A percentile compares a stretch with the other conserved stretches of the same genome.
Evolutionary conservation across 2,113 vertebrate genomes (phyloP).

Genomic region (Loxodonta africana): DNA sequence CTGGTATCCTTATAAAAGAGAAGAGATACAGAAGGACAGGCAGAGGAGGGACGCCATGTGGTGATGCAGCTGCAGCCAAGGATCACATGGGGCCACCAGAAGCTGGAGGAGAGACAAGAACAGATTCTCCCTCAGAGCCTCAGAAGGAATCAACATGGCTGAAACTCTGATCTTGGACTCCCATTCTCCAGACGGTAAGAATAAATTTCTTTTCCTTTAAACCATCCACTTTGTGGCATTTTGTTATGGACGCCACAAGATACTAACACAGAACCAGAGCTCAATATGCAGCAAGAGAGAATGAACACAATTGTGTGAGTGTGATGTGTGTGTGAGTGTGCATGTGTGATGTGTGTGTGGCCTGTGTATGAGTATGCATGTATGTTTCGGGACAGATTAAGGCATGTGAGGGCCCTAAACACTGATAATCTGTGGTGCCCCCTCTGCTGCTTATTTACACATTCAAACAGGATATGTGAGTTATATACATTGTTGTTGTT

Average conservation of each 20-base stretch:
- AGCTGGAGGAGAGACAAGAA: background rate
- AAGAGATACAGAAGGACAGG: background rate
- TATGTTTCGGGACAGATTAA: too few species aligned
- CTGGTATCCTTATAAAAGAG: too few species aligned
- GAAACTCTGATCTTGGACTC: background rate
- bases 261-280: background rate
- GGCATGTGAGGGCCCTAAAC: too few species aligned
- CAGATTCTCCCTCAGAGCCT: background rate
- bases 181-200: background rate
- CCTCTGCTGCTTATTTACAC: too few species aligned
- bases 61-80: background rate
- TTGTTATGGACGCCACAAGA: too few species aligned
- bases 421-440: too few species aligned
- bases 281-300: background rate
- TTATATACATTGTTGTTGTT: too few species aligned
- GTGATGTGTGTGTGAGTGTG: fast-evolving
- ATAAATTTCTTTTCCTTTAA: background rate
- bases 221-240: background rate
- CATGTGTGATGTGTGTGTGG: too few species aligned
- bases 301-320: fast-evolving
- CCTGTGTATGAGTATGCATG: too few species aligned
- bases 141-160: background rate
- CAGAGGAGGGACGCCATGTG: background rate
- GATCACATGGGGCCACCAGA: too few species aligned
- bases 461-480: too few species aligned